Evolutionary conservation across 2,888 invertebrate species (phyloP).

Genomic region (Leptopilina drosophilae): DNA sequence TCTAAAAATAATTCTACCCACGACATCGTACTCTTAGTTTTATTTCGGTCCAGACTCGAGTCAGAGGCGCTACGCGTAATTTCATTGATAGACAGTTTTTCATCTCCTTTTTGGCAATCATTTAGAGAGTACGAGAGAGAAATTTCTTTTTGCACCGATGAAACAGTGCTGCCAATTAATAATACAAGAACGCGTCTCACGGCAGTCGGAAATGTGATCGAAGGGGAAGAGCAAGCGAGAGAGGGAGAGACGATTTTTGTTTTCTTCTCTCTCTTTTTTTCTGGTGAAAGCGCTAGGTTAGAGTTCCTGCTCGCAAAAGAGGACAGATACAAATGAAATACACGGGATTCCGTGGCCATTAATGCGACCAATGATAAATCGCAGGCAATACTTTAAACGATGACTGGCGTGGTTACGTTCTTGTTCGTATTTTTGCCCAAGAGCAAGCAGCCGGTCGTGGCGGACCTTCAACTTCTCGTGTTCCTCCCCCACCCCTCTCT

Average conservation of each 20-base stretch:
- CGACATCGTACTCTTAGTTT: too few species aligned
- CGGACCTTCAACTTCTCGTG: constrained; percentile 48
- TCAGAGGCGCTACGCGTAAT: not conserved
- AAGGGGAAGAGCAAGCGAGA: constrained; percentile 53
- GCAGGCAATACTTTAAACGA: constrained; percentile 72
- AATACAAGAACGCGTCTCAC: constrained; percentile 35
- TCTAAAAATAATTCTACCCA: too few species aligned
- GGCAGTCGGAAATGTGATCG: constrained; percentile 58
- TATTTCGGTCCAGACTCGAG: constrained; percentile 42
- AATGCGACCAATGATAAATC: constrained; percentile 72
- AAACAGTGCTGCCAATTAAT: constrained; percentile 36
- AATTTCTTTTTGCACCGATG: constrained; percentile 12
- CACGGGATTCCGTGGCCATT: constrained; percentile 71
- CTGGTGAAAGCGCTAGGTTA: constrained; percentile 62
- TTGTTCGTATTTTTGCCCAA: constrained; percentile 66
- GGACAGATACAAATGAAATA: constrained; percentile 74
- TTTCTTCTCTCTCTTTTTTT: constrained; percentile 58
- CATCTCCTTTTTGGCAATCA: not conserved
- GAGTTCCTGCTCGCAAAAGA: constrained; percentile 59
- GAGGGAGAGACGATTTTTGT: too few species aligned
- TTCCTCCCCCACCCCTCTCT: constrained; percentile 11
- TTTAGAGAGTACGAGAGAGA: not conserved
- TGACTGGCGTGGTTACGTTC: constrained; percentile 68
- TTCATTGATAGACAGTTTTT: constrained; percentile 16
- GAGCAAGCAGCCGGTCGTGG: constrained; percentile 62